Percentiles rank a stretch among this genome's conserved stretches.
phyloP scores from a whole-genome alignment of 1,140 invertebrate genomes.

The Macrotrachela quadricornifera region DNA sequence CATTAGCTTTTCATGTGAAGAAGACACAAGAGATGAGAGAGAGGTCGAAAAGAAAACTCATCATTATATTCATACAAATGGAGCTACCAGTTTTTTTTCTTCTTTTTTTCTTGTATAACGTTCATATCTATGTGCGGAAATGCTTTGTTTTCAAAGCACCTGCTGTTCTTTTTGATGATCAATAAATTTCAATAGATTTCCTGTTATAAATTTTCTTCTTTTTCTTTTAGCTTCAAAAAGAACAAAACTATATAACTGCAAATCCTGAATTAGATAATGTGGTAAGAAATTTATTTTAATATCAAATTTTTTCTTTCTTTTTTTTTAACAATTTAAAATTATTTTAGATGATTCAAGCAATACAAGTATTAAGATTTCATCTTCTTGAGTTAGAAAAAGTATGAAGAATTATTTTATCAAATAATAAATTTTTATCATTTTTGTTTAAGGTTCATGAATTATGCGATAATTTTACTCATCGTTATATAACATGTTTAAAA shows the following conservation, averaged over 20 bases:
- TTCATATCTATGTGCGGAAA: too few relatives aligned
- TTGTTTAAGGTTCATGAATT: slow-evolving; percentile 78
- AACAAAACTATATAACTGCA: slow-evolving; percentile 8
- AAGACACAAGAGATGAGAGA: too few relatives aligned
- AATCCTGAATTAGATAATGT: slow-evolving; percentile 31
- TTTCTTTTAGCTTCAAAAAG: not conserved
- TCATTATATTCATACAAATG: too few relatives aligned
- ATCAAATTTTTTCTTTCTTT: too few relatives aligned
- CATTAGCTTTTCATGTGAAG: too few relatives aligned
- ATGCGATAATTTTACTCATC: slow-evolving; percentile 99
- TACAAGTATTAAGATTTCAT: slow-evolving; percentile 99
- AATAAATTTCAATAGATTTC: too few relatives aligned
- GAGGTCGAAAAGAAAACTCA: too few relatives aligned
- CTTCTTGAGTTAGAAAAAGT: slow-evolving; percentile 99
- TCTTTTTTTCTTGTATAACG: too few relatives aligned
- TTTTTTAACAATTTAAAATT: not conserved
- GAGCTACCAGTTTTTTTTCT: too few relatives aligned
- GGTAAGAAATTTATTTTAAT: slow-evolving; percentile 19
- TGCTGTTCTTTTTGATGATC: too few relatives aligned
- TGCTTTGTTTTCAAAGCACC: too few relatives aligned
- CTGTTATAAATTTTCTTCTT: too few relatives aligned
- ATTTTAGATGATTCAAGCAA: slow-evolving; percentile 86
- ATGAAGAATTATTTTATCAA: slow-evolving; percentile 28
- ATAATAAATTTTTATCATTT: not conserved
- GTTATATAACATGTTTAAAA: slow-evolving; percentile 98